phyloP scores from a whole-genome alignment of 2,797 vertebrate species.

The Glossophaga mutica region DNA sequence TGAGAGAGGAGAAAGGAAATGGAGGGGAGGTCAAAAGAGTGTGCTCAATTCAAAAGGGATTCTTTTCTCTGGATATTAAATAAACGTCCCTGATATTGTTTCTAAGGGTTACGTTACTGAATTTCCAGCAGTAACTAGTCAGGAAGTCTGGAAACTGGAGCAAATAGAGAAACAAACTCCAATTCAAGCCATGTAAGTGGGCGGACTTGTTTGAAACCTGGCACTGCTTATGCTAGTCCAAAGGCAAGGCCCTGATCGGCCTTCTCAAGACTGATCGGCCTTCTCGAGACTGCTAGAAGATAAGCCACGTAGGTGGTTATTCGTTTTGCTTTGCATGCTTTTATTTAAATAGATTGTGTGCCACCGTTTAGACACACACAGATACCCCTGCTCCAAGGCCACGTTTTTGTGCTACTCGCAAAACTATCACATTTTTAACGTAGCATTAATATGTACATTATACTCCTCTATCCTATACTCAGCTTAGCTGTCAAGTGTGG shows the following conservation, averaged over 20 bases:
- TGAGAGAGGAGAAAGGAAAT: conserved; percentile 9
- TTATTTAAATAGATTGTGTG: background rate
- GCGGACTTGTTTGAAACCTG: background rate
- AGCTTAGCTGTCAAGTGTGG: background rate
- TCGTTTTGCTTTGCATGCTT: background rate
- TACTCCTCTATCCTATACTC: background rate
- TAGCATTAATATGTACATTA: background rate
- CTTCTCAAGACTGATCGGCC: background rate
- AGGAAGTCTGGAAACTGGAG: background rate
- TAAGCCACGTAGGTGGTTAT: background rate
- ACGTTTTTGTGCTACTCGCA: background rate
- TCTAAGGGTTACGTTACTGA: background rate
- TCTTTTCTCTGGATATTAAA: background rate
- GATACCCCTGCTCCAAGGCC: background rate
- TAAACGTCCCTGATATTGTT: background rate
- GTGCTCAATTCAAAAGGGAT: background rate
- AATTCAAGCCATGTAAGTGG: background rate
- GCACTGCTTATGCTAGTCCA: background rate
- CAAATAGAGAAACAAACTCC: background rate
- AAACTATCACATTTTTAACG: background rate
- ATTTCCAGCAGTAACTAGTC: background rate
- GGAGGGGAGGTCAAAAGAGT: background rate
- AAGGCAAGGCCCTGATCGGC: background rate
- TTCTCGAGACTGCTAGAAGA: background rate
- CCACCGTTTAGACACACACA: background rate